phyloP scores from a whole-genome alignment of 2,888 invertebrate species.

The Microplitis manilae region DNA sequence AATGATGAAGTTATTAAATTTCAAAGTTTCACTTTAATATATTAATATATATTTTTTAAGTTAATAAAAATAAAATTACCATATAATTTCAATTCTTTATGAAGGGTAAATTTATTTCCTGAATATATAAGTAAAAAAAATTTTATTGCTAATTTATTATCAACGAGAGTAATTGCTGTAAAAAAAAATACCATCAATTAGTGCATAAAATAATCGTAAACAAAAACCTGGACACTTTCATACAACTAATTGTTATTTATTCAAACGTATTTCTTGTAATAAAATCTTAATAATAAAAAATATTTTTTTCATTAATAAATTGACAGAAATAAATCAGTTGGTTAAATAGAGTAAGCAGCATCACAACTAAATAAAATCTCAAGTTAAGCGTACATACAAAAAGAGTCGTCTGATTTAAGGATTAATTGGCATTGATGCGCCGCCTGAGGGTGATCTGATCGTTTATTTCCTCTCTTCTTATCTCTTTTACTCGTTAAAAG shows the following conservation, averaged over 20 bases:
- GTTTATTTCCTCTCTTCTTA: constrained; percentile 9
- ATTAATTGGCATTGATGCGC: constrained; percentile 41
- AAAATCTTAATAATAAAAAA: not conserved
- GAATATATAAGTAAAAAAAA: not conserved
- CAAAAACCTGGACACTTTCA: not conserved
- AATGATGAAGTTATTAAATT: not conserved
- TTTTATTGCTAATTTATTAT: not conserved
- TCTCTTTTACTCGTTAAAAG: constrained; percentile 25
- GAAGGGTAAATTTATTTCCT: not conserved
- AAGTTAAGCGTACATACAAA: constrained; percentile 20
- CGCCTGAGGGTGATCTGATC: constrained; percentile 32
- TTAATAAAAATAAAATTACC: not conserved
- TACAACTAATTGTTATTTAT: not conserved
- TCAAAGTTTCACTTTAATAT: not conserved
- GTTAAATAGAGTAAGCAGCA: not conserved
- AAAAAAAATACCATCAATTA: not conserved
- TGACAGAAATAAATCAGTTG: not conserved
- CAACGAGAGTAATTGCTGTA: not conserved
- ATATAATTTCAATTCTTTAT: not conserved
- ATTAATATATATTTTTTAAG: not conserved
- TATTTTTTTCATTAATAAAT: not conserved
- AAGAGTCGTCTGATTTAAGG: constrained; percentile 36
- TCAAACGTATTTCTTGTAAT: not conserved
- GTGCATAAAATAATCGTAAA: not conserved
- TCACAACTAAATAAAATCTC: constrained; percentile 1